Evolutionary conservation across 2,888 invertebrate genomes (phyloP), one percentile per base, ranked within the genome.

Genomic region (Synergus gifuensis): DNA sequence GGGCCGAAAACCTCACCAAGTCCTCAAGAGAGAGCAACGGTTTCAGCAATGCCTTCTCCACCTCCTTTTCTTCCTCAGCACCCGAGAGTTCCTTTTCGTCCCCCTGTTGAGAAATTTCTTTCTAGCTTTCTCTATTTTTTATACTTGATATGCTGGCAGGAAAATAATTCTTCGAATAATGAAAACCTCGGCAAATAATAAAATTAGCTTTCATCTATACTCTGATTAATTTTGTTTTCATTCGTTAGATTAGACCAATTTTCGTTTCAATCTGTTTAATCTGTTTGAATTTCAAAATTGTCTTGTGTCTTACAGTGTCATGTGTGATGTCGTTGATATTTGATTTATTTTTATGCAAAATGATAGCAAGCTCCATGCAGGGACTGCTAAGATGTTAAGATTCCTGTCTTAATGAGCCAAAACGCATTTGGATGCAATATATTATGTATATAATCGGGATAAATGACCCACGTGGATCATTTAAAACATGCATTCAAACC

Each of bases 61-160:
- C 94, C 90, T 94, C 94, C 88, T 94, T 94, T 87, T 94, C 94
- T 88, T 94, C 94, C 87, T 94, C 94, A 77, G 94, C 94, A 36
- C 93, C 94, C 77, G 94, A 93, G 82, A 94, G 90, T 87, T 94
- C 94, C 88, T 94, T 94, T 77, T 94, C 94, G 86, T 94, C 94
- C 86, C 93, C 94, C 91, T 94, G 89, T 83, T 83, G 87, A 86
- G 84, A 86, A 40, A 82, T 84, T 84, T 81, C 79, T 80, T 87
- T 85, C 86, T 87, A 84, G 85, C 88, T 62, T 85, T 84, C 85
- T 63, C 78, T 85, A 44, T 76, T 60, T 78, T 76, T 40, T 69
- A 64, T 58, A 22, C 14, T 28, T 16, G 22, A 22, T 28, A 73
- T 36, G 0, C 62, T 42, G 73, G 14, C 12, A 73, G 76, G 76